Conservation (phyloP, 2,888 invertebrate species). For the Drosophila mayaguana region DNA sequence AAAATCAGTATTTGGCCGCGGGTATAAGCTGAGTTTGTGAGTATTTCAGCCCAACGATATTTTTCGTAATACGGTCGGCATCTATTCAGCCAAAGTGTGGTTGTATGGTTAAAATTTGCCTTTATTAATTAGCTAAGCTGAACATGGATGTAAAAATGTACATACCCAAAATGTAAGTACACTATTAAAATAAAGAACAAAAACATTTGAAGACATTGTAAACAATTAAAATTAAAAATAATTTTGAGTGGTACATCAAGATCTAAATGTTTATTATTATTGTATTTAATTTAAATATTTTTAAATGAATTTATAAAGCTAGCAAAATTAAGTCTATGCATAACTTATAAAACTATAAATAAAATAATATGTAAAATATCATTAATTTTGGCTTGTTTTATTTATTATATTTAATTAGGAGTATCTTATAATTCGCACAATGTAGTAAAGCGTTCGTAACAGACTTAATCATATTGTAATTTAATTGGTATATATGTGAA, state of each 20-base stretch:
- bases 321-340: slow-evolving; percentile 28
- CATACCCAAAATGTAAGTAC: slow-evolving; percentile 27
- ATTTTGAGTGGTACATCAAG: slow-evolving; percentile 10
- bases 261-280: slow-evolving; percentile 19
- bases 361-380: too few relatives aligned
- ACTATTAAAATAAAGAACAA: slow-evolving; percentile 5
- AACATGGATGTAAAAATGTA: slow-evolving; percentile 32
- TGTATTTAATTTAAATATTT: slow-evolving; percentile 33
- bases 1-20: slow-evolving; percentile 83
- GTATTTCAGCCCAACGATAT: slow-evolving; percentile 57
- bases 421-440: not conserved
- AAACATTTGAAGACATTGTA: not conserved
- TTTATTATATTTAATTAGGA: not conserved
- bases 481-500: too few relatives aligned
- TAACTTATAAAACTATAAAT: slow-evolving; percentile 7
- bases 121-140: slow-evolving; percentile 61
- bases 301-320: slow-evolving; percentile 42
- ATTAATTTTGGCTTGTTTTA: not conserved
- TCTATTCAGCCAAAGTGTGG: slow-evolving; percentile 57
- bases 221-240: not conserved
- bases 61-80: slow-evolving; percentile 58
- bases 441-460: not conserved
- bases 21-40: slow-evolving; percentile 84
- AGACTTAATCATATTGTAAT: not conserved
- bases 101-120: slow-evolving; percentile 71